Conservation (phyloP, 2,888 invertebrate species). For the Tiphia femorata region DNA sequence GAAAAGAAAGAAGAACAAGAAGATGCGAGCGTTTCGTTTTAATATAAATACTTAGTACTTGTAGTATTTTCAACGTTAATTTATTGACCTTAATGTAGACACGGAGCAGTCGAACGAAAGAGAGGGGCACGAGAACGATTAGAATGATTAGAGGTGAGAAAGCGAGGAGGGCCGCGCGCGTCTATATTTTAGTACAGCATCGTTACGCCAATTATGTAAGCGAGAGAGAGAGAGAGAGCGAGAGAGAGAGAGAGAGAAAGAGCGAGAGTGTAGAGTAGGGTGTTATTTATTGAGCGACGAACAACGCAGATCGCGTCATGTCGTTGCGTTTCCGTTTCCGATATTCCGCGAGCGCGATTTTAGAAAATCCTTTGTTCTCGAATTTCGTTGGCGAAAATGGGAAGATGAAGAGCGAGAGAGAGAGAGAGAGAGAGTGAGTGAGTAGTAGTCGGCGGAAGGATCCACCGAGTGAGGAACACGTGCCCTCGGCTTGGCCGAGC, state of each 20-base stretch:
- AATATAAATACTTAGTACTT: slow-evolving; percentile 59
- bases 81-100: slow-evolving; percentile 58
- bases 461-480: too few species aligned
- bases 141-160: background rate
- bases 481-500: slow-evolving; percentile 1
- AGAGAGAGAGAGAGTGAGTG: background rate
- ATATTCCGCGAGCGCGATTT: too few species aligned
- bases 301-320: slow-evolving; percentile 44
- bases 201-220: background rate
- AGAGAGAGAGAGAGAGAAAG: slow-evolving; percentile 8
- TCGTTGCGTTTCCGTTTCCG: slow-evolving; percentile 42
- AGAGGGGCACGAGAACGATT: background rate
- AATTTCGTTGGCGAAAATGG: slow-evolving; percentile 23
- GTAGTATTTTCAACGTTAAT: slow-evolving; percentile 64
- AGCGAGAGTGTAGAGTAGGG: slow-evolving; percentile 34
- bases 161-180: slow-evolving; percentile 4
- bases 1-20: too few species aligned
- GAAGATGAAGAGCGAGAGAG: background rate
- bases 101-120: slow-evolving; percentile 9
- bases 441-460: background rate
- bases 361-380: slow-evolving; percentile 25
- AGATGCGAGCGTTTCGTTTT: too few species aligned
- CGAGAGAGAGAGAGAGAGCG: slow-evolving; percentile 13
- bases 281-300: slow-evolving; percentile 57
- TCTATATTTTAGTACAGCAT: slow-evolving; percentile 4